Evolutionary conservation across 1,140 invertebrate genomes (phyloP), one percentile per base, ranked within the genome.

Genomic region (Mycetomoellerius zeteki): DNA sequence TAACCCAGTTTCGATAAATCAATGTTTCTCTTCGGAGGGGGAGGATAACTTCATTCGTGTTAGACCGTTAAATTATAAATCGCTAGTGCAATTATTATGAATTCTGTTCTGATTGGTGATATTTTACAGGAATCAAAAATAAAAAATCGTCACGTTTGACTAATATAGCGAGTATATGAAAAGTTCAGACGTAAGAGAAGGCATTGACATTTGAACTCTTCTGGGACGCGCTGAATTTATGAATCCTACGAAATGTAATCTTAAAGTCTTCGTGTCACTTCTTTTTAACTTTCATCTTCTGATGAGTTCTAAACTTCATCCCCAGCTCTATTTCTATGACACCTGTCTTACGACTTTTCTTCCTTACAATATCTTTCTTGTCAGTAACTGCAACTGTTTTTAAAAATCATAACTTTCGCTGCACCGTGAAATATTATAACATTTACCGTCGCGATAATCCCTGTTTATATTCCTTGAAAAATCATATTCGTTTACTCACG

Each of bases 281-380:
- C 77, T 81, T 81, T 56, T 81, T 56, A 81, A 81, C 78, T 81
- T 81, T 16, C 52, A 81, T 56, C 64, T 81, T 56, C 52, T 71
- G 64, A 81, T 71, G 78, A 81, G 64, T 81, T 58, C 52, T 43
- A 71, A 81, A 81, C 78, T 81, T 71, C 21, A 43, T 81, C 21
- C 65, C 30, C 30, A 1, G 47, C 30, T 56, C 33, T 30, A 33
- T 56, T 56, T 37, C 78, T 33, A 67, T 54, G 65, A 81, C 64
- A 80, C 60, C 58, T 80, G 65, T 50, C 21, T 81, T 27, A 81
- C 77, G 50, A 71, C 65, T 81, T 56, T 21, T 56, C 52, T 81
- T 43, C 30, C 8, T 56, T 37, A 58, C 14, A 19, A 71, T 81
- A 43, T 43, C 21, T 27, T 69, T 69, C 37, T 27, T 27, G 37